These are phyloP conservation scores for Dufourea novaeangliae DNA, from an alignment of 1,140 invertebrate species.

Conservation along the genomic window DNA sequence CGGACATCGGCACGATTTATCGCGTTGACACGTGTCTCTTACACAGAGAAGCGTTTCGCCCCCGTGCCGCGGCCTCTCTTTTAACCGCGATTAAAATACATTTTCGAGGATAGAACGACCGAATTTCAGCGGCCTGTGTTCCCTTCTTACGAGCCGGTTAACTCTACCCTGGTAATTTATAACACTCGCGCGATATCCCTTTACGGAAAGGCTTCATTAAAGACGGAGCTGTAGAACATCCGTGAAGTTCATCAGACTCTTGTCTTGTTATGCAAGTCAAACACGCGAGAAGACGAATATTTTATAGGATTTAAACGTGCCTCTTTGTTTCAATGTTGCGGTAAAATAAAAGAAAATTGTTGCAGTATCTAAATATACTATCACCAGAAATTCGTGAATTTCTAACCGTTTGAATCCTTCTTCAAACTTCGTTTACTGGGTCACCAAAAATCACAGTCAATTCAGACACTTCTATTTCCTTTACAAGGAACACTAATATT, in stretches of 20 bases:
- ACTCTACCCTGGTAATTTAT: slow-evolving; percentile 39
- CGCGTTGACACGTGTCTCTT: slow-evolving; percentile 77
- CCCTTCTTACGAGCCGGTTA: slow-evolving; percentile 26
- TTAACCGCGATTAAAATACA: slow-evolving; percentile 67
- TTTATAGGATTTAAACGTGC: not conserved
- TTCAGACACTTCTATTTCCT: too few relatives aligned
- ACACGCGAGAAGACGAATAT: not conserved
- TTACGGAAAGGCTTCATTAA: slow-evolving; percentile 32
- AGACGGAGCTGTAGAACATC: not conserved
- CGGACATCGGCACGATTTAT: slow-evolving; percentile 79
- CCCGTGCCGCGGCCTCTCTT: slow-evolving; percentile 41
- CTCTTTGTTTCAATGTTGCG: not conserved
- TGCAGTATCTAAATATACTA: too few relatives aligned
- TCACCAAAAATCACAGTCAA: too few relatives aligned
- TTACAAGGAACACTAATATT: too few relatives aligned
- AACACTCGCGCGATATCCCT: not conserved
- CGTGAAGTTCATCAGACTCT: not conserved
- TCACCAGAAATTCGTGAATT: not conserved
- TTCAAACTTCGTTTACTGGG: too few relatives aligned
- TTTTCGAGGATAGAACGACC: slow-evolving; percentile 50
- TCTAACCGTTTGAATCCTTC: not conserved
- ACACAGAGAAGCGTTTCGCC: slow-evolving; percentile 46
- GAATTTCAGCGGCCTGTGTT: slow-evolving; percentile 49
- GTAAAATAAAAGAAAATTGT: not conserved
- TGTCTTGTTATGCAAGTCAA: not conserved